Evolutionary conservation across 2,113 vertebrate species (phyloP).

Genomic region (Peromyscus californicus): DNA sequence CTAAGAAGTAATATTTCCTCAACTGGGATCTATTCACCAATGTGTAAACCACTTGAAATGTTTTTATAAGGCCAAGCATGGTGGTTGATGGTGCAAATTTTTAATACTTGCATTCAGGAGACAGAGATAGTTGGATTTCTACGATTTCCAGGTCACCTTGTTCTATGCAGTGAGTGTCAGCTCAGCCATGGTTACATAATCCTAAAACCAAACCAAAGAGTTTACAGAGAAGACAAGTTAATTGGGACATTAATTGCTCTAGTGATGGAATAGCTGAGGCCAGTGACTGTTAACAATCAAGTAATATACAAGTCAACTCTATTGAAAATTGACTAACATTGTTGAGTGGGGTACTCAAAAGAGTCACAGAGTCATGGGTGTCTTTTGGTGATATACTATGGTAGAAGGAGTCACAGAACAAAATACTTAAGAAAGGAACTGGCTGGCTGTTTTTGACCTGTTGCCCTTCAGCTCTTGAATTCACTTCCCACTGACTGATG

Average conservation of each 20-base stretch:
- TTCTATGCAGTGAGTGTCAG: neutral
- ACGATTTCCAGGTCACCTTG: neutral
- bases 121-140: neutral
- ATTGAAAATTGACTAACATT: neutral
- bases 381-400: neutral
- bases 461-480: neutral
- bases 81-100: neutral
- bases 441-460: neutral
- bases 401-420: neutral
- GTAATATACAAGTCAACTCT: neutral
- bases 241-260: neutral
- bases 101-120: neutral
- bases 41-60: neutral
- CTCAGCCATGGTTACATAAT: neutral
- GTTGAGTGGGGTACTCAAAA: neutral
- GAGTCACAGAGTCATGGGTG: neutral
- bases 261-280: neutral
- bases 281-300: neutral
- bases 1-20: slow-evolving; percentile 8
- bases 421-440: neutral
- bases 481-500: neutral
- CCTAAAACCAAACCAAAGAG: neutral
- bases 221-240: neutral
- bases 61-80: neutral
- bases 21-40: neutral